Evolutionary conservation across 2,888 invertebrate genomes (phyloP).

Genomic region (Cistogaster globosa): DNA sequence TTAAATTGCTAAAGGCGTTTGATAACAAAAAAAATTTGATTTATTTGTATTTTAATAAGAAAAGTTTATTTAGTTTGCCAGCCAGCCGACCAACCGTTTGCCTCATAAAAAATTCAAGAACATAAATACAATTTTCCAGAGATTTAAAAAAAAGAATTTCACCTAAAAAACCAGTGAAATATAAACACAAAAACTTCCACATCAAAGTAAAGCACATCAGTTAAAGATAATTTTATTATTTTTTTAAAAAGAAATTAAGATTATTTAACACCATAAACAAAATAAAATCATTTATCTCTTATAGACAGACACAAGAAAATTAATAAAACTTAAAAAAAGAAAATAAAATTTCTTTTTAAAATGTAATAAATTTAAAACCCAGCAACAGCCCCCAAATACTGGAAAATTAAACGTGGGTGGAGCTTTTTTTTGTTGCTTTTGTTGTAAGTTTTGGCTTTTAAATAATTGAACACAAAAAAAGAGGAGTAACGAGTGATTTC

Average conservation of each 20-base stretch:
- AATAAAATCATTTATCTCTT: slow-evolving; percentile 4
- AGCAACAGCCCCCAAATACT: no score
- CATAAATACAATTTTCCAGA: background rate
- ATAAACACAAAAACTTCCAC: background rate
- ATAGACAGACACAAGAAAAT: background rate
- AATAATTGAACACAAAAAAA: no score
- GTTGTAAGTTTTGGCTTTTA: no score
- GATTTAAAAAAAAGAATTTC: no score
- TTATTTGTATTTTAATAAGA: background rate
- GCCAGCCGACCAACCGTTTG: background rate
- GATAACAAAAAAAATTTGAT: background rate
- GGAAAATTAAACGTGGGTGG: no score
- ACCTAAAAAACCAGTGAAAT: no score
- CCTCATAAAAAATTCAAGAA: background rate
- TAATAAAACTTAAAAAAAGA: background rate
- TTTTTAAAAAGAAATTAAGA: background rate
- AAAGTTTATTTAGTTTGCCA: slow-evolving; percentile 5
- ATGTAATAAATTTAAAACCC: no score
- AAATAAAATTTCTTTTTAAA: background rate
- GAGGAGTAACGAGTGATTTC: no score
- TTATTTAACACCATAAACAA: slow-evolving; percentile 7
- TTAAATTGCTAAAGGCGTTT: slow-evolving; percentile 11
- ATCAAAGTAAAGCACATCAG: slow-evolving; percentile 2
- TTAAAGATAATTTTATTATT: background rate
- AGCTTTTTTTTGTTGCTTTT: no score